Conservation (phyloP, 2,797 vertebrate species). For the Phoebastria nigripes region DNA sequence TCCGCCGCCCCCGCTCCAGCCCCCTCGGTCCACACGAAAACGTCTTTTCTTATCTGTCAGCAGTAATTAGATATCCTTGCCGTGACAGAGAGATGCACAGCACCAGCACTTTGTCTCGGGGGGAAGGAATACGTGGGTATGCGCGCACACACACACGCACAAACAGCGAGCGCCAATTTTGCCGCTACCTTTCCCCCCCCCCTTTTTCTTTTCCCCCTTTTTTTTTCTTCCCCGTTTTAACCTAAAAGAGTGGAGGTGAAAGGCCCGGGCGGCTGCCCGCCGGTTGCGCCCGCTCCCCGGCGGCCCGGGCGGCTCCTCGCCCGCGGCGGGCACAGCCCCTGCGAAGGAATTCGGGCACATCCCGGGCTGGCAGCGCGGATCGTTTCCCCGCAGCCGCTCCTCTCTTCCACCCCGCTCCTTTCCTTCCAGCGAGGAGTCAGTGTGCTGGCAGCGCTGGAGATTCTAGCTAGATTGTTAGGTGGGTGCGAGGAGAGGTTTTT, state of each 20-base stretch:
- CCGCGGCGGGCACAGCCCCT: background rate
- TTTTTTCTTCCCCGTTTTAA: background rate
- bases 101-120: background rate
- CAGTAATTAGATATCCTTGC: background rate
- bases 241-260: background rate
- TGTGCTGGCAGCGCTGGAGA: background rate
- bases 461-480: background rate
- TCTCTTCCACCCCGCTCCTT: background rate
- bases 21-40: background rate
- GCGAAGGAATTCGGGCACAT: background rate
- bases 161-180: background rate
- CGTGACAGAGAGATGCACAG: background rate
- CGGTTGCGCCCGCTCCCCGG: background rate
- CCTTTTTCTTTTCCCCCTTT: background rate
- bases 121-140: background rate
- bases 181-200: background rate
- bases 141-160: background rate
- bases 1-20: background rate
- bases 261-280: background rate
- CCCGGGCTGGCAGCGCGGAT: background rate
- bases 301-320: background rate
- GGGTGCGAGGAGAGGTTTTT: background rate
- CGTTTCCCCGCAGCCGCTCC: background rate
- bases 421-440: background rate
- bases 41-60: background rate